Conservation (phyloP, 2,113 vertebrate species). For the Shinisaurus crocodilurus region DNA sequence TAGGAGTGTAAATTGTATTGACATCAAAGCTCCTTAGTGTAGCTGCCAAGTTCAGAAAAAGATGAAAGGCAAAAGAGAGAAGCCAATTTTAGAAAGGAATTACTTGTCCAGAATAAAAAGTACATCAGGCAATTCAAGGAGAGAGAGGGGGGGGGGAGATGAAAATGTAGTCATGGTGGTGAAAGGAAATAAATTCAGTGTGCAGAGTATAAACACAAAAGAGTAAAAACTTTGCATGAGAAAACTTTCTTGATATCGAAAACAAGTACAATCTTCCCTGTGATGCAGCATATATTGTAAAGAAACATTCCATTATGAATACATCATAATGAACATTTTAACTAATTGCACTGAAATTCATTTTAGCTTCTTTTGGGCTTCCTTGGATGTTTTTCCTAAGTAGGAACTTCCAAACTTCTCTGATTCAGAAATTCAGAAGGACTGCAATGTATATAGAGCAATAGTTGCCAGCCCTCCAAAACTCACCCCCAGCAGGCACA, state of each 20-base stretch:
- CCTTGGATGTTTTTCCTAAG: background rate
- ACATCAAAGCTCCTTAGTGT: conserved; percentile 22
- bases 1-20: conserved; percentile 8
- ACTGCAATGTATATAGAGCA: background rate
- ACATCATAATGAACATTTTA: background rate
- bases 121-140: background rate
- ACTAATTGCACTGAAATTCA: background rate
- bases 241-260: background rate
- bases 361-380: background rate
- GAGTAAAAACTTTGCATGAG: background rate
- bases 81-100: conserved; percentile 24
- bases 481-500: too few relatives aligned
- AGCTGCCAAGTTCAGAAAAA: background rate
- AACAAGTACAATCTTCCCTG: background rate
- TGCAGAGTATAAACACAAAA: background rate
- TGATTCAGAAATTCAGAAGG: background rate
- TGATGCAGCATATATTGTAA: background rate
- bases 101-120: conserved; percentile 25
- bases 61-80: conserved; percentile 25
- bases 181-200: conserved; percentile 1
- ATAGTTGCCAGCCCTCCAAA: too few relatives aligned
- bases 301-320: background rate
- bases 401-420: background rate
- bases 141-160: too few relatives aligned
- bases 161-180: background rate